Conservation (phyloP, 64 coral and sea anemone species). For the Pocillopora verrucosa region DNA sequence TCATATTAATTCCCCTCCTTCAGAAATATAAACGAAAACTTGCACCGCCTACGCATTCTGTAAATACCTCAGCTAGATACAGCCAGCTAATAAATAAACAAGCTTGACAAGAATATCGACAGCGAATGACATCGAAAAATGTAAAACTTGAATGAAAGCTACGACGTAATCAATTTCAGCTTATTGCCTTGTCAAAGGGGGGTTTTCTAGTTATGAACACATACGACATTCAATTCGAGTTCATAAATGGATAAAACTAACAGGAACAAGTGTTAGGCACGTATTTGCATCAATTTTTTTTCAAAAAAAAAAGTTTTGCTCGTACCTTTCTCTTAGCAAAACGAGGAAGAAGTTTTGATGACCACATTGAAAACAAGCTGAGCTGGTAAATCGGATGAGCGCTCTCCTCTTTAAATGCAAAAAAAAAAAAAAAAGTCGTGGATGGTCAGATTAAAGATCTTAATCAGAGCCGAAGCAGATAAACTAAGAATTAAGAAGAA, state of each 20-base stretch:
- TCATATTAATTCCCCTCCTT: not conserved
- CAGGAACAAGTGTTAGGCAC: not conserved
- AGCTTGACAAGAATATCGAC: not conserved
- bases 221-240: constrained; percentile 12
- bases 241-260: not conserved
- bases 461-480: not conserved
- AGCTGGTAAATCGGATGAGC: constrained; percentile 2
- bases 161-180: constrained; percentile 26
- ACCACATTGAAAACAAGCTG: not conserved
- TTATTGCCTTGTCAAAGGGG: constrained; percentile 43
- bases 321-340: not conserved
- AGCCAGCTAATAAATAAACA: not conserved
- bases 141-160: constrained; percentile 16
- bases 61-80: constrained; percentile 19
- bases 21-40: not conserved
- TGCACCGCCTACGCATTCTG: not conserved
- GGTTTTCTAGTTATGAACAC: constrained; percentile 20
- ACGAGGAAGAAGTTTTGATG: not conserved
- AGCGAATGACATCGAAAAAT: constrained; percentile 27
- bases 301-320: not conserved
- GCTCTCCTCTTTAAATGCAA: not conserved
- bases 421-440: not conserved
- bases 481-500: not conserved
- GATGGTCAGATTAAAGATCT: not conserved
- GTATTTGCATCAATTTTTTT: not conserved